Evolutionary conservation across 2,888 invertebrate genomes (phyloP).

Genomic region (Adela reaumurella): DNA sequence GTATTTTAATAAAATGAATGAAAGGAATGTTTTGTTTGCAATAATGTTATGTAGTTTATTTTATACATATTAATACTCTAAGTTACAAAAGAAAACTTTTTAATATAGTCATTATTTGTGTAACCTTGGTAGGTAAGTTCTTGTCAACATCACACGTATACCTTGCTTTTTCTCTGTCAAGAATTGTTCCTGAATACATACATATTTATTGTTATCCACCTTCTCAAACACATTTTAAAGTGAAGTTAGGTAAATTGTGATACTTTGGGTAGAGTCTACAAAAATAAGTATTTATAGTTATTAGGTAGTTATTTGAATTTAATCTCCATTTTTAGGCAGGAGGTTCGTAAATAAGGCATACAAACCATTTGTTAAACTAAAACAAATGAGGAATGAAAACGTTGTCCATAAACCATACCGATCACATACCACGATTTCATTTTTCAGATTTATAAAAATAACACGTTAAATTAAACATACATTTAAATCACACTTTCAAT

Average conservation of each 20-base stretch:
- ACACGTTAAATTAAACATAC: neutral
- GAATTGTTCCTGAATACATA: neutral
- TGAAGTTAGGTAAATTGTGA: too few species aligned
- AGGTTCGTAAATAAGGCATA: too few species aligned
- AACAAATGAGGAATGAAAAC: too few species aligned
- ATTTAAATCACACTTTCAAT: neutral
- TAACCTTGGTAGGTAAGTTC: constrained; percentile 44
- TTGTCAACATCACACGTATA: constrained; percentile 33
- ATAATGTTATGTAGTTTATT: constrained; percentile 1
- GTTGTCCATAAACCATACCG: too few species aligned
- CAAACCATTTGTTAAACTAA: too few species aligned
- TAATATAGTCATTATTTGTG: constrained; percentile 17
- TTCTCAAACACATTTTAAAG: too few species aligned
- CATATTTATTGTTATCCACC: neutral
- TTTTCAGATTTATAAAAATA: too few species aligned
- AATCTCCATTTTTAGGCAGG: too few species aligned
- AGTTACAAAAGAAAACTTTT: constrained; percentile 45
- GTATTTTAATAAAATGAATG: neutral
- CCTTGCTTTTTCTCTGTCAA: constrained; percentile 5
- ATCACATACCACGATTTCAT: too few species aligned
- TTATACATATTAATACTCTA: constrained; percentile 17
- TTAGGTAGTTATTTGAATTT: too few species aligned
- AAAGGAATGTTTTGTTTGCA: neutral
- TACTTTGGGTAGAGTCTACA: neutral
- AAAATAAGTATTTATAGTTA: neutral